Conservation (phyloP, 1,140 invertebrate genomes). For the Aradophagus sp. region DNA sequence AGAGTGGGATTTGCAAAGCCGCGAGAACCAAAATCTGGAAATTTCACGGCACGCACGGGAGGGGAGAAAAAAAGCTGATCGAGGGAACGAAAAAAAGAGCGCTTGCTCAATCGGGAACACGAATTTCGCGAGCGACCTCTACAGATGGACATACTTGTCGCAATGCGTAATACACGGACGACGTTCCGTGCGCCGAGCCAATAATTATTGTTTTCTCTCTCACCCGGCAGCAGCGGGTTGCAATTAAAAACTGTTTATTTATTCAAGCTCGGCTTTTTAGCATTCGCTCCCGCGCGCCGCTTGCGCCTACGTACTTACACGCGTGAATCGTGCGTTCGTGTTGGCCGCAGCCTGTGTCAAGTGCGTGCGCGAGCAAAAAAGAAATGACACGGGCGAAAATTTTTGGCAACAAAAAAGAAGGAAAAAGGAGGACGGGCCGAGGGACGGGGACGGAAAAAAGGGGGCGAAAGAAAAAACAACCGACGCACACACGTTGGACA, state of each 20-base stretch:
- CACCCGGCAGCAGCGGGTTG: constrained; percentile 69
- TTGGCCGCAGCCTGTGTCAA: constrained; percentile 28
- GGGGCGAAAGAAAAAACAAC: too few species aligned
- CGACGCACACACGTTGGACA: constrained; percentile 8
- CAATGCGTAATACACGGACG: constrained; percentile 61
- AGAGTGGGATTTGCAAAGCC: neutral
- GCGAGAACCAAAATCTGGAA: constrained; percentile 18
- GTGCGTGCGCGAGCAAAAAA: constrained; percentile 26
- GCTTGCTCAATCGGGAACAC: constrained; percentile 24
- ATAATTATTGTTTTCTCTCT: constrained; percentile 76
- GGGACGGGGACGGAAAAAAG: too few species aligned
- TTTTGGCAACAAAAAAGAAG: constrained; percentile 15
- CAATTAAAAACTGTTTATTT: constrained; percentile 76
- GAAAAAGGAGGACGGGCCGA: too few species aligned
- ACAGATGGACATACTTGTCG: constrained; percentile 56
- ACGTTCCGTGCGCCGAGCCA: constrained; percentile 64
- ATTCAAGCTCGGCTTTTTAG: constrained; percentile 73
- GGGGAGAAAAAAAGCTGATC: constrained; percentile 1
- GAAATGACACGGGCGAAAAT: constrained; percentile 8
- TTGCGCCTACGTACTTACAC: constrained; percentile 45
- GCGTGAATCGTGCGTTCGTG: constrained; percentile 19
- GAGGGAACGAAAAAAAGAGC: constrained; percentile 18
- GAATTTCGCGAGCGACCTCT: constrained; percentile 25
- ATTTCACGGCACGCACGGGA: constrained; percentile 7
- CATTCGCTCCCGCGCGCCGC: constrained; percentile 60